phyloP scores from a whole-genome alignment of 2,797 vertebrate species.

The Acanthurus tractus region DNA sequence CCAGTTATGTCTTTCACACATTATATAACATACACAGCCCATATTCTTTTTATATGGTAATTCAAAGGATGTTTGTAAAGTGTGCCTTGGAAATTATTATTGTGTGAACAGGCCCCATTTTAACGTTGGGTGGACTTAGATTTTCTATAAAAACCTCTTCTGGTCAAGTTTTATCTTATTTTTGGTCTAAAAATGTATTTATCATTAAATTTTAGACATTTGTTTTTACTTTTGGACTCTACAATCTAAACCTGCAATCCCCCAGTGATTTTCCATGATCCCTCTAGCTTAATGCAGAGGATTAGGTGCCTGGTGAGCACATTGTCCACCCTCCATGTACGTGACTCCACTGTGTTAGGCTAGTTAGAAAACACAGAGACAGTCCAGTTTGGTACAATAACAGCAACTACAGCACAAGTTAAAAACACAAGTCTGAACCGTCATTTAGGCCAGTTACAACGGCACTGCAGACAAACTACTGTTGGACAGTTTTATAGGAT shows the following conservation, averaged over 20 bases:
- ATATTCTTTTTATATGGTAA: too few species aligned
- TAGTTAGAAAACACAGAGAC: constrained; percentile 5
- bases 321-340: constrained; percentile 1
- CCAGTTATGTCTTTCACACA: too few species aligned
- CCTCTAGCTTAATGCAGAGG: constrained; percentile 15
- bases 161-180: neutral
- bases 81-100: neutral
- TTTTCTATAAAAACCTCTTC: neutral
- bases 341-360: constrained; percentile 1
- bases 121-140: neutral
- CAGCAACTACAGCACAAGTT: constrained; percentile 5
- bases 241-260: neutral
- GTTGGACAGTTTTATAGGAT: neutral
- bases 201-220: neutral
- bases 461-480: neutral
- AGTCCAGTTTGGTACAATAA: constrained; percentile 16
- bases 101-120: neutral
- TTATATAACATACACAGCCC: too few species aligned
- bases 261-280: neutral
- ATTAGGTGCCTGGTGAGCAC: constrained; percentile 32
- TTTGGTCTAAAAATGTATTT: neutral
- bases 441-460: constrained; percentile 8
- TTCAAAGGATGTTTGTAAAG: neutral
- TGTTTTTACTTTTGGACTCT: neutral
- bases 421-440: constrained; percentile 10